These are phyloP conservation scores for Hipposideros armiger DNA, from an alignment of 2,113 vertebrate species.

Conservation along the genomic window DNA sequence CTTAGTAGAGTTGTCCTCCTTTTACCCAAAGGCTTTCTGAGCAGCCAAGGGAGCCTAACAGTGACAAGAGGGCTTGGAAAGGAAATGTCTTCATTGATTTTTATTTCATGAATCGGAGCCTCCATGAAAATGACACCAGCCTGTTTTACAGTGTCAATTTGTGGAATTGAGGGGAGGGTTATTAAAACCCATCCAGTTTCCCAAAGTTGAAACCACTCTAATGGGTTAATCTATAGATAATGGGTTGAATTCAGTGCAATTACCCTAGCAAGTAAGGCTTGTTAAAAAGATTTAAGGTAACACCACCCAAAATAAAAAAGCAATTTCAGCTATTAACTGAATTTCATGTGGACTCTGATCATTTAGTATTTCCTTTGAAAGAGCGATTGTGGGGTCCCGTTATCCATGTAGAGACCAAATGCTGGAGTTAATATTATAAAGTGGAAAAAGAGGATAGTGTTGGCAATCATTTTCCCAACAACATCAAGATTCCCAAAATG, in stretches of 20 bases:
- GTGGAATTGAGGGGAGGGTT: conserved; percentile 46
- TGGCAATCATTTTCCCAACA: not conserved
- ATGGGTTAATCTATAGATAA: conserved; percentile 81
- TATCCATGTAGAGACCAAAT: conserved; percentile 13
- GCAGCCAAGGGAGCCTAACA: conserved; percentile 45
- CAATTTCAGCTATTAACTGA: conserved; percentile 79
- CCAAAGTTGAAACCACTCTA: conserved; percentile 70
- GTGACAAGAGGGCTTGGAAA: conserved; percentile 25
- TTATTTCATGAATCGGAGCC: conserved; percentile 62
- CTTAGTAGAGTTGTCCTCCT: conserved; percentile 62
- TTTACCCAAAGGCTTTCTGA: conserved; percentile 38
- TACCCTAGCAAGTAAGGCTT: conserved; percentile 59
- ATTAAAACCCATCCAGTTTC: conserved; percentile 74
- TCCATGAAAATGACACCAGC: conserved; percentile 63
- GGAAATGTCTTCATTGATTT: conserved; percentile 73
- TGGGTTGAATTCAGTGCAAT: conserved; percentile 61
- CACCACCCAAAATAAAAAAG: conserved; percentile 73
- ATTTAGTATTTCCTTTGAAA: conserved; percentile 74
- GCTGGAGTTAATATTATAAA: not conserved
- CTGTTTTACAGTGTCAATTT: conserved; percentile 74
- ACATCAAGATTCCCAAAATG: not conserved
- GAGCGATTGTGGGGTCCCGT: not conserved
- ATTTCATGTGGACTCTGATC: conserved; percentile 68
- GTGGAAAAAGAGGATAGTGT: not conserved
- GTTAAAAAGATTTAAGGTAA: conserved; percentile 68